Evolutionary conservation across 2,888 invertebrate genomes (phyloP).

Genomic region (Parasteatoda lunata): DNA sequence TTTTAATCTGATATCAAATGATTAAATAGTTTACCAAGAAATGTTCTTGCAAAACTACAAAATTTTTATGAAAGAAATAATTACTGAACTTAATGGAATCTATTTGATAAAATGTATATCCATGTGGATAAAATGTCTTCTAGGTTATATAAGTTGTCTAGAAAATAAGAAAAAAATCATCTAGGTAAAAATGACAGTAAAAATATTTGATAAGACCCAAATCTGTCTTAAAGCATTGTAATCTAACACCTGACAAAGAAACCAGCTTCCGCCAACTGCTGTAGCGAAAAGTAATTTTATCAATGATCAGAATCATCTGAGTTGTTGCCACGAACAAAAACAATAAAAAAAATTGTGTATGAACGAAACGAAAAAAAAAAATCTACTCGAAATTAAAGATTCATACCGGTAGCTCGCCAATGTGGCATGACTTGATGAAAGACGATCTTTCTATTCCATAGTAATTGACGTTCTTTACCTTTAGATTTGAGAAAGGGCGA

Average conservation of each 20-base stretch:
- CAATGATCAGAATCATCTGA: constrained; percentile 14
- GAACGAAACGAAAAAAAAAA: neutral
- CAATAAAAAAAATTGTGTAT: neutral
- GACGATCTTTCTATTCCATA: neutral
- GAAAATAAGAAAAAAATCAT: too few relatives aligned
- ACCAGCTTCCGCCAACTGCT: constrained; percentile 16
- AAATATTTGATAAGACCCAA: constrained; percentile 13
- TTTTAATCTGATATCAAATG: too few relatives aligned
- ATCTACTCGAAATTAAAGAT: neutral
- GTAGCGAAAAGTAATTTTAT: constrained; percentile 32
- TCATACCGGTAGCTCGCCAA: constrained; percentile 6
- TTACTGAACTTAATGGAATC: too few relatives aligned
- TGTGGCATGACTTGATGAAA: constrained; percentile 2
- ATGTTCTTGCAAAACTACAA: too few relatives aligned
- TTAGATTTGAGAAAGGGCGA: neutral
- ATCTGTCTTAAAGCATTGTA: constrained; percentile 15
- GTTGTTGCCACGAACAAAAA: neutral
- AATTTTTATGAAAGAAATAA: too few relatives aligned
- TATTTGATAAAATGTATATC: too few relatives aligned
- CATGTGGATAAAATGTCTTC: too few relatives aligned
- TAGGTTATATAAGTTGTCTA: too few relatives aligned
- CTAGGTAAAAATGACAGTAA: neutral
- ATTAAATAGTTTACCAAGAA: too few relatives aligned
- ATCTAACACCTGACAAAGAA: constrained; percentile 22
- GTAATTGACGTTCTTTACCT: constrained; percentile 21